phyloP scores from a whole-genome alignment of 2,113 vertebrate species.

The Galbula dea region DNA sequence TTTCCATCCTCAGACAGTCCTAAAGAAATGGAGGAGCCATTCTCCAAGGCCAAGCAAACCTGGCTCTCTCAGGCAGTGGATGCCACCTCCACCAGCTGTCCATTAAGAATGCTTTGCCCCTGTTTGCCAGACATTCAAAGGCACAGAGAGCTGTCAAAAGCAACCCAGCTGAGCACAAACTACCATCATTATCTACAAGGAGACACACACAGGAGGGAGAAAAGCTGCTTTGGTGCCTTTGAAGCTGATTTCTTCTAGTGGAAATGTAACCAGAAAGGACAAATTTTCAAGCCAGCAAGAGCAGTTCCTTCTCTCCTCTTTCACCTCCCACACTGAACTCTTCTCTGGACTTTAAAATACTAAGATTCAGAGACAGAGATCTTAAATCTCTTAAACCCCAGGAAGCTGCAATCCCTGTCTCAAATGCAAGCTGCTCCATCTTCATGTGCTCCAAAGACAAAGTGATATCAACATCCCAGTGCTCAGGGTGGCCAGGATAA shows the following conservation, averaged over 20 bases:
- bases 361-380: background rate
- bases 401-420: background rate
- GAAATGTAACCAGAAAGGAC: background rate
- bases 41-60: background rate
- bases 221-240: background rate
- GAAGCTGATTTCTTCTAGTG: background rate
- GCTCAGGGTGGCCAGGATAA: background rate
- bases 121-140: background rate
- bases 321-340: background rate
- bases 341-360: background rate
- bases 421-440: background rate
- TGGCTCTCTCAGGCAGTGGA: background rate
- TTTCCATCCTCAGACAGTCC: background rate
- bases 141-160: background rate
- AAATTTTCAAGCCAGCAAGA: background rate
- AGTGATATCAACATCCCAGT: background rate
- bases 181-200: background rate
- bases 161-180: background rate
- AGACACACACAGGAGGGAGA: background rate
- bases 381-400: background rate
- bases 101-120: background rate
- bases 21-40: background rate
- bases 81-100: background rate
- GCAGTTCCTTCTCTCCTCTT: background rate
- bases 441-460: background rate